phyloP scores from a whole-genome alignment of 2,888 invertebrate species.

The Drosophila villosipedis region DNA sequence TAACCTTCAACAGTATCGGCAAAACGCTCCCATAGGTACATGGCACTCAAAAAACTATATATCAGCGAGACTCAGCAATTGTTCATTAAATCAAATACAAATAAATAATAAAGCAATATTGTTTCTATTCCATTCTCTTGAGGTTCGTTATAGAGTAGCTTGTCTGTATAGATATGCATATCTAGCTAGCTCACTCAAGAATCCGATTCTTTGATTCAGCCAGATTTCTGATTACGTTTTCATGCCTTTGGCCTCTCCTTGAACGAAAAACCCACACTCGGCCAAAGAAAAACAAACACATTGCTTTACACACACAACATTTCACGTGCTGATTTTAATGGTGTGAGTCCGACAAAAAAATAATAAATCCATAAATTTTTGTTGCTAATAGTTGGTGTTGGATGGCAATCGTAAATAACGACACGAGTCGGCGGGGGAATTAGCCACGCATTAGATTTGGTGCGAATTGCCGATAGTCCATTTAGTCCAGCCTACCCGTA shows the following conservation, averaged over 20 bases:
- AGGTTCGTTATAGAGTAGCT: not conserved
- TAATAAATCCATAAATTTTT: conserved; percentile 69
- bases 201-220: not conserved
- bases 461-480: conserved; percentile 28
- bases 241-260: conserved; percentile 9
- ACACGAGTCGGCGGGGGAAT: conserved; percentile 49
- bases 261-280: not conserved
- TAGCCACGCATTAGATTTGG: conserved; percentile 47
- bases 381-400: conserved; percentile 7
- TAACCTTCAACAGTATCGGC: not conserved
- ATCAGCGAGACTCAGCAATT: not conserved
- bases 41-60: not conserved
- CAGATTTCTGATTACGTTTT: conserved; percentile 43
- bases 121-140: not conserved
- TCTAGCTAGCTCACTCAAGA: not conserved
- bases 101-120: not conserved
- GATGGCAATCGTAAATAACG: conserved; percentile 60
- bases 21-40: not conserved
- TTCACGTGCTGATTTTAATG: conserved; percentile 64
- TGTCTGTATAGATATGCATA: not conserved
- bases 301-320: conserved; percentile 21
- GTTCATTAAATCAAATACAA: not conserved
- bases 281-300: conserved; percentile 3
- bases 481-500: conserved; percentile 26
- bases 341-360: not conserved